A percentile compares a stretch with the other conserved stretches of the same genome.
These are phyloP conservation scores for Sminthurides aquaticus DNA, from an alignment of 2,888 invertebrate genomes.

Conservation along the genomic window DNA sequence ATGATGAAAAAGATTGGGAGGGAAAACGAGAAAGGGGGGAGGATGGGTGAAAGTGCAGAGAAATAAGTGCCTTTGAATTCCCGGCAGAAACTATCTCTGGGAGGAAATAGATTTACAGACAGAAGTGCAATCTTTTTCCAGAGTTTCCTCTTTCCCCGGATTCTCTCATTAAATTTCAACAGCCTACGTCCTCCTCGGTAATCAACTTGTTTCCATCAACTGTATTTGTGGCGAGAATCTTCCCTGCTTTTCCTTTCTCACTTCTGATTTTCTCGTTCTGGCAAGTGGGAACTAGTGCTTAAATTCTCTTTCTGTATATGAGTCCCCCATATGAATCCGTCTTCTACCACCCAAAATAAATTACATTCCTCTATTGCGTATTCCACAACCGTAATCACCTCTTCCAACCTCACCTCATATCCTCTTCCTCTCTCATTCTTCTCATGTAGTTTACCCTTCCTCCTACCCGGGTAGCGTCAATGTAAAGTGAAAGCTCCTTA, in stretches of 20 bases:
- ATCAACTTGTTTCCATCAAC: conserved; percentile 30
- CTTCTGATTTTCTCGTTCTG: background rate
- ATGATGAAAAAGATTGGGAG: no score
- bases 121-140: conserved; percentile 27
- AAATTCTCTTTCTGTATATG: no score
- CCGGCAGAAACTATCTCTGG: conserved; percentile 14
- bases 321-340: no score
- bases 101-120: conserved; percentile 34
- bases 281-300: no score
- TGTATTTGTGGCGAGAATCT: conserved; percentile 4
- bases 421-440: conserved; percentile 7
- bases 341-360: background rate
- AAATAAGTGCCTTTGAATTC: background rate
- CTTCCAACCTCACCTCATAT: background rate
- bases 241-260: conserved; percentile 12
- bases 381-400: background rate
- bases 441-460: background rate
- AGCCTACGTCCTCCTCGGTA: conserved; percentile 28
- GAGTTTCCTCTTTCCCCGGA: conserved; percentile 32
- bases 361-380: background rate
- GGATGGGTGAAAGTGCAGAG: no score
- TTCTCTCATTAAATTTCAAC: conserved; percentile 35
- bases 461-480: background rate
- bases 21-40: no score
- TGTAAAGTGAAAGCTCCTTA: no score